Conservation (phyloP, 2,797 vertebrate genomes). For the Meriones psammophilus region DNA sequence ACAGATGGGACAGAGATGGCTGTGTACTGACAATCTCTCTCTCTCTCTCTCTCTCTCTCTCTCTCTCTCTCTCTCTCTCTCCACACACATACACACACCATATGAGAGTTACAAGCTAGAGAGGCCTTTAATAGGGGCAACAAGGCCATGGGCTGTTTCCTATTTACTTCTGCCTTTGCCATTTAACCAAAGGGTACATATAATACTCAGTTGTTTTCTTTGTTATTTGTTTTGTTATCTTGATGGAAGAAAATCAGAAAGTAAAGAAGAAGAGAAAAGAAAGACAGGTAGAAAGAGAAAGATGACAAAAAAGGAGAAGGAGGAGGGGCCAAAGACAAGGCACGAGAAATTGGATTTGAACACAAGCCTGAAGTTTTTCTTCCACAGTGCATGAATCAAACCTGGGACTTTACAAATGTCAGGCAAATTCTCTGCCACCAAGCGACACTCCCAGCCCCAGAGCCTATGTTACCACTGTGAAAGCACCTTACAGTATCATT, state of each 20-base stretch:
- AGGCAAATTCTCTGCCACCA: neutral
- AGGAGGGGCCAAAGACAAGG: neutral
- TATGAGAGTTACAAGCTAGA: neutral
- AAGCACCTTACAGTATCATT: neutral
- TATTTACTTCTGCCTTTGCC: conserved; percentile 9
- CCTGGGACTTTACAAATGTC: neutral
- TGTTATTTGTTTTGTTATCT: neutral
- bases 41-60: too few relatives aligned
- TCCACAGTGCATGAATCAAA: neutral
- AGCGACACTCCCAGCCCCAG: neutral
- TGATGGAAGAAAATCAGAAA: neutral
- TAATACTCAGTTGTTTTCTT: neutral
- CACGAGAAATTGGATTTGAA: neutral
- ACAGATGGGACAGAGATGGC: neutral
- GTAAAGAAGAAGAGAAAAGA: neutral
- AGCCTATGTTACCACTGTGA: neutral
- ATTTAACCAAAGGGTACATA: neutral
- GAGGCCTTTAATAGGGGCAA: neutral
- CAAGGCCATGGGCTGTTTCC: neutral
- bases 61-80: too few relatives aligned
- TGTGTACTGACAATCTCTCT: neutral
- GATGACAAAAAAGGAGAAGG: neutral
- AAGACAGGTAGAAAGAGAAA: neutral
- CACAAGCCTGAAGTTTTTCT: neutral
- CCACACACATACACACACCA: neutral